These are phyloP conservation scores for Dione juno DNA, from an alignment of 2,888 invertebrate species.

Conservation along the genomic window DNA sequence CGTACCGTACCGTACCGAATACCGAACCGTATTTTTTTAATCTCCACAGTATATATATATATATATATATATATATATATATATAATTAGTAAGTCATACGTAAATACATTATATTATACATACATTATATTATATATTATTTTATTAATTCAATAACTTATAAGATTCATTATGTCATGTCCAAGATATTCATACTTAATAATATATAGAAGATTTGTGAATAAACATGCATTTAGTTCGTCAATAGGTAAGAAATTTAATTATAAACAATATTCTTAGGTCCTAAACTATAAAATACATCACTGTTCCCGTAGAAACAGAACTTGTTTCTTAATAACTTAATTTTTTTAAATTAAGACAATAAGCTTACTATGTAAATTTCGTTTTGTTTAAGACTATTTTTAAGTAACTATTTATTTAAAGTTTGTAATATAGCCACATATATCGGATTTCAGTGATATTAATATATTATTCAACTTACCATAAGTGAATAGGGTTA, in stretches of 20 bases:
- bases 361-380: conserved; percentile 26
- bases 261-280: not conserved
- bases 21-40: no score
- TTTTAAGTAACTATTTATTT: conserved; percentile 41
- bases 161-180: not conserved
- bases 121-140: no score
- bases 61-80: no score
- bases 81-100: no score
- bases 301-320: not conserved
- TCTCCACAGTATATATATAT: no score
- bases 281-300: not conserved
- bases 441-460: conserved; percentile 79
- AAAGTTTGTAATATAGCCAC: conserved; percentile 51
- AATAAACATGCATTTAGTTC: conserved; percentile 8
- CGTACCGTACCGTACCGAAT: no score
- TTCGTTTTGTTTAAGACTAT: conserved; percentile 22
- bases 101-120: no score
- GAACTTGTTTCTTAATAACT: not conserved
- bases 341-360: not conserved
- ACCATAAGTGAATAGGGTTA: conserved; percentile 55
- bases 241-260: not conserved
- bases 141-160: no score
- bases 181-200: not conserved
- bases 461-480: conserved; percentile 62
- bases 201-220: not conserved